phyloP scores from a whole-genome alignment of 2,888 invertebrate genomes.

The Chironomus riparius region DNA sequence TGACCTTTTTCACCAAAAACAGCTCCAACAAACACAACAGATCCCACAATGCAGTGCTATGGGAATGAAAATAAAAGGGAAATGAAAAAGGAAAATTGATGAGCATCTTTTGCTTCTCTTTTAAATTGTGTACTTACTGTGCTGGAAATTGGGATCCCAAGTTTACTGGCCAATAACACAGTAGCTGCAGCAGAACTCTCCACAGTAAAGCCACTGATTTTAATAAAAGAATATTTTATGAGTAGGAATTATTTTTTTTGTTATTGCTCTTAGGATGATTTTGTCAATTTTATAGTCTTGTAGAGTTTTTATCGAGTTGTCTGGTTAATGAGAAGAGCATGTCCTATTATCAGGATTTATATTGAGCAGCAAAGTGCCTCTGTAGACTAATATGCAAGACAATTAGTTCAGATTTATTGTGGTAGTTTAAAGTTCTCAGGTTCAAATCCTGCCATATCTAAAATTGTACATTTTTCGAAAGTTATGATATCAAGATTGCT shows the following conservation, averaged over 20 bases:
- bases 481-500: no score
- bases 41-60: conserved; percentile 92
- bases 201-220: conserved; percentile 79
- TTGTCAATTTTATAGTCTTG: not conserved
- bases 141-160: conserved; percentile 93
- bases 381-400: no score
- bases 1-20: conserved; percentile 36
- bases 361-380: no score
- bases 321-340: no score
- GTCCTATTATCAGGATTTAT: no score
- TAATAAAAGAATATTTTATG: not conserved
- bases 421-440: no score
- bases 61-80: not conserved
- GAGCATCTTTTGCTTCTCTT: no score
- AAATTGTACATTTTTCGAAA: no score
- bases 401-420: no score
- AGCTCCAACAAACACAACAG: conserved; percentile 95
- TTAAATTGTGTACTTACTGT: conserved; percentile 44
- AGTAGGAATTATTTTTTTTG: not conserved
- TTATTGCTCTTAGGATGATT: not conserved
- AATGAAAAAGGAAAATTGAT: no score
- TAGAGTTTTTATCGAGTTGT: no score
- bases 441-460: no score
- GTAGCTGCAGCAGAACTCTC: conserved; percentile 95
- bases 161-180: conserved; percentile 91